phyloP scores from a whole-genome alignment of 2,888 invertebrate genomes.

The Melanostoma mellinum region DNA sequence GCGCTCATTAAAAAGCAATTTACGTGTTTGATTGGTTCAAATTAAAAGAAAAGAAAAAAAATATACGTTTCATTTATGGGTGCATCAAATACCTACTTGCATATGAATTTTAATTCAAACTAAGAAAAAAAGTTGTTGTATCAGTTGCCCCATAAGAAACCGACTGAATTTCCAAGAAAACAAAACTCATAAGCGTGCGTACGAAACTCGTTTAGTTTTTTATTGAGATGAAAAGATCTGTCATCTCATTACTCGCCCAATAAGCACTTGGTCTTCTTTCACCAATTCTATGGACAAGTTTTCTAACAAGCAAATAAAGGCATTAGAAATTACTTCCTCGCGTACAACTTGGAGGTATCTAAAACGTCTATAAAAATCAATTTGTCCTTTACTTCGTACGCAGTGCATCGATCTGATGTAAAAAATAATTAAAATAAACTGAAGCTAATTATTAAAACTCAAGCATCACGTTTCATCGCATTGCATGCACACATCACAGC shows the following conservation, averaged over 20 bases:
- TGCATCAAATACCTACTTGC: too few species aligned
- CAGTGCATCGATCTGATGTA: conserved; percentile 22
- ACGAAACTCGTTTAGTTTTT: background rate
- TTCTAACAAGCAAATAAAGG: too few species aligned
- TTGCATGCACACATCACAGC: conserved; percentile 12
- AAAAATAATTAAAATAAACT: background rate
- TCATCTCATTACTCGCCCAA: background rate
- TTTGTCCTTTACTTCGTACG: conserved; percentile 13
- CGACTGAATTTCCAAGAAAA: too few species aligned
- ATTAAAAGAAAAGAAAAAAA: too few species aligned
- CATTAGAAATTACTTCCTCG: background rate
- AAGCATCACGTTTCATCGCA: conserved; percentile 40
- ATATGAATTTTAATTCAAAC: too few species aligned
- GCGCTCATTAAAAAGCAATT: too few species aligned
- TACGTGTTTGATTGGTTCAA: too few species aligned
- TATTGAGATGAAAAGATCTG: conserved; percentile 20
- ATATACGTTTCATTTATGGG: too few species aligned
- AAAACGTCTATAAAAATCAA: conserved; percentile 22
- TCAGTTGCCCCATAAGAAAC: too few species aligned
- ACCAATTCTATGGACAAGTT: background rate
- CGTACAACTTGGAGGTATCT: background rate
- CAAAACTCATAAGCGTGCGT: background rate
- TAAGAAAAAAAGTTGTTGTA: too few species aligned
- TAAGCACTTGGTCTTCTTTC: background rate
- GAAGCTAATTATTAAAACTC: conserved; percentile 28